Evolutionary conservation across 2,113 vertebrate species (phyloP).

Genomic region (Pangasianodon hypophthalmus): DNA sequence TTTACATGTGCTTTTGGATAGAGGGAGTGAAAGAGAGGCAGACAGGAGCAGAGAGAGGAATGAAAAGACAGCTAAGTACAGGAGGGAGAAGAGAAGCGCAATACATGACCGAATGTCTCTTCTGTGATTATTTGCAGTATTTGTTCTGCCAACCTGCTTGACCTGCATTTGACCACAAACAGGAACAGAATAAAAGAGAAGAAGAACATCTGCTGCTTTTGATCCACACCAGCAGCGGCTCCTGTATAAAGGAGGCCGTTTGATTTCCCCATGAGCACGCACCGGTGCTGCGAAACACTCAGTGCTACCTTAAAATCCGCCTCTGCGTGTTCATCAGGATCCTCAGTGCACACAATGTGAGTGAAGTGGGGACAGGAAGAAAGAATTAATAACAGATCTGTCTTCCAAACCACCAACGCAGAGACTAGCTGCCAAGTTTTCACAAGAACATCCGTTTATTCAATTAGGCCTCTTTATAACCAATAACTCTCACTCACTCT

Average conservation of each 20-base stretch:
- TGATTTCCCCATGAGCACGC: not conserved
- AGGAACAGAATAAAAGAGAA: slow-evolving; percentile 4
- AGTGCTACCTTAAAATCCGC: slow-evolving; percentile 6
- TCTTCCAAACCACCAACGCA: slow-evolving; percentile 43
- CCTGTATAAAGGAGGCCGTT: not conserved
- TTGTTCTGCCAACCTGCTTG: slow-evolving; percentile 8
- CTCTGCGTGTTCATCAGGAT: not conserved
- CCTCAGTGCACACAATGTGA: slow-evolving; percentile 62
- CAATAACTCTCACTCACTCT: not conserved
- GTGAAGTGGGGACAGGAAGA: slow-evolving; percentile 62
- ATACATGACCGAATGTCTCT: slow-evolving; percentile 24
- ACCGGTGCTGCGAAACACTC: not conserved
- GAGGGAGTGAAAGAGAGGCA: not conserved
- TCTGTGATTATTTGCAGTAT: not conserved
- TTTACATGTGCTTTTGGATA: not conserved
- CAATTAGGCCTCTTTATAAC: slow-evolving; percentile 52
- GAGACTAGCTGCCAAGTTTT: slow-evolving; percentile 37
- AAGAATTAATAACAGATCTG: slow-evolving; percentile 68
- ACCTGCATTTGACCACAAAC: slow-evolving; percentile 33
- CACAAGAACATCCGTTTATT: slow-evolving; percentile 70
- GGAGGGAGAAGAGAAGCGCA: not conserved
- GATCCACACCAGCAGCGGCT: not conserved
- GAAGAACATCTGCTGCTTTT: slow-evolving; percentile 21
- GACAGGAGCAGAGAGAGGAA: slow-evolving; percentile 7
- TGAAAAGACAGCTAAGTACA: not conserved